Conservation (phyloP, 2,797 vertebrate species). For the Phrynocephalus vlangalii region DNA sequence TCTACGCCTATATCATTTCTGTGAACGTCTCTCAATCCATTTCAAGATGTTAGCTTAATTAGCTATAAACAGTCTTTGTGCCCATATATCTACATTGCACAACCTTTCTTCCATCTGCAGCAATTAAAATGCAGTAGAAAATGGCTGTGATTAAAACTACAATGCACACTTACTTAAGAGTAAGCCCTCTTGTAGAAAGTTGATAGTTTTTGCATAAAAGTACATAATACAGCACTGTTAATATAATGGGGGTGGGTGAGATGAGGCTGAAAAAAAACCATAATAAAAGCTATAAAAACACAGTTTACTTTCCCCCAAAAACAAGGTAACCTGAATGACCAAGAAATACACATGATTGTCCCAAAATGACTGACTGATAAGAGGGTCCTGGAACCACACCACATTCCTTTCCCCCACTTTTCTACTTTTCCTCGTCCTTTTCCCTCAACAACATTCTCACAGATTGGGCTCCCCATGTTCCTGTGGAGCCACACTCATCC, state of each 20-base stretch:
- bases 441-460: not conserved
- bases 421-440: not conserved
- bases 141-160: not conserved
- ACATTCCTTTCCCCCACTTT: not conserved
- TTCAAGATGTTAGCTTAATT: too few species aligned
- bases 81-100: not conserved
- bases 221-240: not conserved
- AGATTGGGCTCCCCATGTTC: not conserved
- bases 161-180: not conserved
- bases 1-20: too few species aligned
- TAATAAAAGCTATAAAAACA: too few species aligned
- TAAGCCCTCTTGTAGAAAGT: not conserved
- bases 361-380: not conserved
- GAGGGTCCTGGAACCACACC: not conserved
- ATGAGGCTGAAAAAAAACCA: not conserved
- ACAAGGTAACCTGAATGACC: too few species aligned
- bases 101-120: not conserved
- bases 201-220: not conserved
- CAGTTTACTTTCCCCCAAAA: not conserved
- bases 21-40: too few species aligned
- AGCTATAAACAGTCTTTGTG: not conserved
- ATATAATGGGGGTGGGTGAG: too few species aligned
- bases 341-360: not conserved
- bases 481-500: not conserved
- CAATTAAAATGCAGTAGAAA: constrained; percentile 32